Percentiles rank a stretch among this genome's conserved stretches.
These are phyloP conservation scores for Salvelinus fontinalis DNA, from an alignment of 2,113 vertebrate genomes.

Conservation along the genomic window DNA sequence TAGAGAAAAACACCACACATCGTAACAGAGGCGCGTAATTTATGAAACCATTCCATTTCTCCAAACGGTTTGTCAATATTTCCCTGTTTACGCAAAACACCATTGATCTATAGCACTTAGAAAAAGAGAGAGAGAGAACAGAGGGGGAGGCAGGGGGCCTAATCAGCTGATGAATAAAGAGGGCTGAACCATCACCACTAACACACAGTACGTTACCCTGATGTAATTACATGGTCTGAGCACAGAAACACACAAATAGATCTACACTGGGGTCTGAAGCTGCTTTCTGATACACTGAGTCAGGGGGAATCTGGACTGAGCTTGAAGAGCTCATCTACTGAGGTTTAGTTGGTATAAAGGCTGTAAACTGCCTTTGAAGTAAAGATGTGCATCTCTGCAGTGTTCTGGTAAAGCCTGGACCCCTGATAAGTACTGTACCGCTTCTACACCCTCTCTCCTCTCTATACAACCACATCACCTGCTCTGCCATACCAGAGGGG, in stretches of 20 bases:
- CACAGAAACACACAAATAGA: too few species aligned
- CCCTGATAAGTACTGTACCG: constrained; percentile 37
- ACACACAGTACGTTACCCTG: neutral
- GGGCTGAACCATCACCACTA: neutral
- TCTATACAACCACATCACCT: constrained; percentile 28
- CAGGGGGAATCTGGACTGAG: constrained; percentile 22
- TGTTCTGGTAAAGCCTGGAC: constrained; percentile 55
- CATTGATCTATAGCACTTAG: constrained; percentile 34
- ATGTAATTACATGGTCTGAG: neutral
- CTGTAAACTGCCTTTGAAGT: constrained; percentile 63
- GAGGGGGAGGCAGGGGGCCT: neutral
- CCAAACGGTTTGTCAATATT: constrained; percentile 68
- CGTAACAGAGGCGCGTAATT: constrained; percentile 62
- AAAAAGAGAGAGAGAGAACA: too few species aligned
- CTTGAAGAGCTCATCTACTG: neutral
- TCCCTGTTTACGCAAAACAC: constrained; percentile 35
- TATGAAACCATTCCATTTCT: constrained; percentile 56
- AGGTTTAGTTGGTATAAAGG: constrained; percentile 47
- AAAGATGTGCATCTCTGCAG: constrained; percentile 46
- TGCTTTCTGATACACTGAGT: constrained; percentile 26
- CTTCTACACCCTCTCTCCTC: constrained; percentile 10
- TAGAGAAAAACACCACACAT: constrained; percentile 51
- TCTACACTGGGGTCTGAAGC: neutral
- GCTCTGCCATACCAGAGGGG: constrained; percentile 34
- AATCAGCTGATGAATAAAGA: neutral